Evolutionary conservation across 2,888 invertebrate genomes (phyloP), one percentile per base, ranked within the genome.

Genomic region (Augochlorella aurata): DNA sequence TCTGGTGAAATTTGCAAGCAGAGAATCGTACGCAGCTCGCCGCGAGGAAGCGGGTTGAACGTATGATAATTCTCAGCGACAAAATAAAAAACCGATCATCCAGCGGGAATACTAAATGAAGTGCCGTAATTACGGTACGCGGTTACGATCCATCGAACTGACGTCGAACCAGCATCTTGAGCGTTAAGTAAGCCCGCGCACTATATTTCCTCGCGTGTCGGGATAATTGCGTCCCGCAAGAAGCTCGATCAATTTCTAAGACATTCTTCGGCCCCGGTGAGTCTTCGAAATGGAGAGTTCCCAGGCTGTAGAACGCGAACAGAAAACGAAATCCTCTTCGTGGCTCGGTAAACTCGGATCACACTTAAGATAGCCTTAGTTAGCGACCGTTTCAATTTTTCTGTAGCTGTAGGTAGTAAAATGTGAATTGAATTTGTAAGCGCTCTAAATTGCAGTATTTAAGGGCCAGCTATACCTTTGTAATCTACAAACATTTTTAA

Each of bases 41-140:
- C 0, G 18, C 10, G 10, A 8, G 18, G 3, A n/a, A 44, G n/a
- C 47, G 54, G 54, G 44, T 24, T 47, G 71, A 58, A 65, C 44
- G 50, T 52, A 71, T 61, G 79, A 79, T 79, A 78, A 79, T 71
- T 79, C 71, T 18, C 24, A 12, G 49, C 58, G 21, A 61, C 44
- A 45, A 78, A 79, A 78, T 79, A 79, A 24, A 79, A 79, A 79
- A 79, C 67, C 49, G 24, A 65, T 14, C 18, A 29, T 71, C 71
- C 67, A 8, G 16, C 66, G 21, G 24, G 70, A 71, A 78, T 74
- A 74, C 77, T 7, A 68, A 68, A 66, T 70, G 49, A 70, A 77
- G 54, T n/a, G 66, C 14, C 44, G 70, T 12, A 45, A 71, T 78
- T 58, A 71, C 52, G 14, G 54, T 12, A 24, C 24, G 38, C 49